Evolutionary conservation across 2,113 vertebrate species (phyloP), one percentile per base, ranked within the genome.

Genomic region (Catharus minimus): DNA sequence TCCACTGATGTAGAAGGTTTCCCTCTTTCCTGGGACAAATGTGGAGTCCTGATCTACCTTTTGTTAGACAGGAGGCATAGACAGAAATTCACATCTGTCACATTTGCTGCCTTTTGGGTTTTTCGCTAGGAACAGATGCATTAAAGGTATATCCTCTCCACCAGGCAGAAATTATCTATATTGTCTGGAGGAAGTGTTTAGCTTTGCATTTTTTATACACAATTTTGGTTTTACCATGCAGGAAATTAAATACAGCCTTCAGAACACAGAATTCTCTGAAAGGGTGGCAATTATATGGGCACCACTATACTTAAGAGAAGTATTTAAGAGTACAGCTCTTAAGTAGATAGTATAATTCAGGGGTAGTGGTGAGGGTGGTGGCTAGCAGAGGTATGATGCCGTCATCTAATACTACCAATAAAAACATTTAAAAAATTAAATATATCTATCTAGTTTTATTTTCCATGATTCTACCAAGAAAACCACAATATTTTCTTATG

Each of bases 171-270:
- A 71, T 10, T 49, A 69, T 76, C 19, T 50, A 68, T 15, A 95
- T 84, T 78, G 18, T 85, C 30, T 71, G 81, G 49, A 56, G n/a
- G 10, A 39, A 57, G 84, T 90, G 62, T 71, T 92, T 81, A 69
- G 11, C 12, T 74, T 78, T 33, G 4, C 74, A 36, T 76, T 91
- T 92, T 87, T 49, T 75, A 38, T 76, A 76, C 46, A 58, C 60
- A 78, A 26, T 67, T 95, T 92, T 87, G 15, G 18, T 68, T 93
- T 90, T 74, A 91, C 53, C 47, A 93, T 85, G 60, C 38, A 47
- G 90, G 71, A 93, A 66, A 18, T 80, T 69, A 94, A 95, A 88
- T 61, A 21, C 24, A 76, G 10, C 72, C 65, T 92, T 93, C 49
- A 73, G 82, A 95, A 71, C 38, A 82, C 32, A 82, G 15, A 27